Evolutionary conservation across 64 coral and sea anemone genomes (phyloP).

Genomic region (Dendronephthya gigantea): DNA sequence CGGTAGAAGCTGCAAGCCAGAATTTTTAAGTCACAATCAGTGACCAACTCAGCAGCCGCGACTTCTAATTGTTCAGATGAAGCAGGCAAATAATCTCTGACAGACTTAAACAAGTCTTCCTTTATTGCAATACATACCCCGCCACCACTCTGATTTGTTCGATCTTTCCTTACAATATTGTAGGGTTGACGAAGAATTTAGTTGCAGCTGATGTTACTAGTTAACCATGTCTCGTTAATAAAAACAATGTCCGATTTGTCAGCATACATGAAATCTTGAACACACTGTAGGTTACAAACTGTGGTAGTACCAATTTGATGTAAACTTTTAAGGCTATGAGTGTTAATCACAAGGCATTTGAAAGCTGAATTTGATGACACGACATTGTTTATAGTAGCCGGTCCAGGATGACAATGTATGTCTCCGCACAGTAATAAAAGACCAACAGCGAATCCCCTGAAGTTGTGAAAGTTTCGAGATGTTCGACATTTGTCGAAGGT

Average conservation of each 20-base stretch:
- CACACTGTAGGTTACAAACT: neutral
- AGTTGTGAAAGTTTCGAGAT: neutral
- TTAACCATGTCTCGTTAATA: neutral
- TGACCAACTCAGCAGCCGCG: neutral
- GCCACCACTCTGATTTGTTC: neutral
- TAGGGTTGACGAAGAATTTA: neutral
- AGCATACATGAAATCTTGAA: neutral
- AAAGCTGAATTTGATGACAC: neutral
- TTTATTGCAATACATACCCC: neutral
- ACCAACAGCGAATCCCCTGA: neutral
- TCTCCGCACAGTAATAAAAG: neutral
- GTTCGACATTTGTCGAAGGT: neutral
- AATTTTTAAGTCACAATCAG: neutral
- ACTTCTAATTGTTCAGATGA: neutral
- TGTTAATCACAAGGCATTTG: neutral
- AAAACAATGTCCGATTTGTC: neutral
- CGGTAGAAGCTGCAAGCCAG: neutral
- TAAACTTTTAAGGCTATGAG: neutral
- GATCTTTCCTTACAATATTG: neutral
- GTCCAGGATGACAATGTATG: neutral
- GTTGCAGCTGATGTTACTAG: neutral
- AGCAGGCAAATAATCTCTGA: neutral
- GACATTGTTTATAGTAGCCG: neutral
- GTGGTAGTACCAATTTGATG: neutral
- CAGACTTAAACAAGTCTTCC: neutral